Evolutionary conservation across 2,797 vertebrate species (phyloP).

Genomic region (Sebastes elongatus): DNA sequence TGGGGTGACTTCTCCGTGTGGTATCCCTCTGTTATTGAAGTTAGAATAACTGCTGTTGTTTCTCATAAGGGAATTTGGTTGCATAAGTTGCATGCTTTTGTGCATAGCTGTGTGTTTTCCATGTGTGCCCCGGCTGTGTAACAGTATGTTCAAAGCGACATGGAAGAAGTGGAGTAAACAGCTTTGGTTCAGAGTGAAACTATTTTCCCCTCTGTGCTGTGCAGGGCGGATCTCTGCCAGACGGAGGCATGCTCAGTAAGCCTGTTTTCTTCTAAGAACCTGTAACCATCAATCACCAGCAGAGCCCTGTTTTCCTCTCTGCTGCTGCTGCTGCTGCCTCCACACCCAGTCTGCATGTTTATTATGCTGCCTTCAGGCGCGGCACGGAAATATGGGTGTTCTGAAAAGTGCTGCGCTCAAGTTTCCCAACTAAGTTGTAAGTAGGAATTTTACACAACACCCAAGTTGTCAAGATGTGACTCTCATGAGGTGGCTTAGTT

Average conservation of each 20-base stretch:
- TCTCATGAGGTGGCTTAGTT: neutral
- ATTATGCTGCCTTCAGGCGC: constrained; percentile 59
- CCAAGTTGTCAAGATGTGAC: neutral
- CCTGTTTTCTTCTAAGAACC: constrained; percentile 86
- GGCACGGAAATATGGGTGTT: neutral
- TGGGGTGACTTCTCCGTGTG: neutral
- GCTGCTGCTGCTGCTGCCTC: constrained; percentile 51
- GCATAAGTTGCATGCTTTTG: constrained; percentile 12
- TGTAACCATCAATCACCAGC: constrained; percentile 86
- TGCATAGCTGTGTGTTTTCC: constrained; percentile 26
- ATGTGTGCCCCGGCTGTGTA: neutral
- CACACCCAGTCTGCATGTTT: constrained; percentile 81
- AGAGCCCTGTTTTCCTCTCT: constrained; percentile 65
- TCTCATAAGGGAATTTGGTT: neutral
- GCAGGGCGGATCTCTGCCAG: constrained; percentile 49
- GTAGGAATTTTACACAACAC: neutral
- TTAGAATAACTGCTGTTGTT: neutral
- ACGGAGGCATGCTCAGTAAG: constrained; percentile 79
- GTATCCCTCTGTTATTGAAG: neutral
- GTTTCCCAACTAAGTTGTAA: neutral
- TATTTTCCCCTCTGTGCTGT: constrained; percentile 63
- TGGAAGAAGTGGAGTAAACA: constrained; percentile 51
- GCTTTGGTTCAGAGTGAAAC: constrained; percentile 48
- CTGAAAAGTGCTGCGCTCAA: rapidly evolving
- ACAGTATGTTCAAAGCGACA: constrained; percentile 31